Percentiles rank a stretch among this genome's conserved stretches.
Evolutionary conservation across 2,888 invertebrate species (phyloP).

Genomic region (Metacarcinus magister): DNA sequence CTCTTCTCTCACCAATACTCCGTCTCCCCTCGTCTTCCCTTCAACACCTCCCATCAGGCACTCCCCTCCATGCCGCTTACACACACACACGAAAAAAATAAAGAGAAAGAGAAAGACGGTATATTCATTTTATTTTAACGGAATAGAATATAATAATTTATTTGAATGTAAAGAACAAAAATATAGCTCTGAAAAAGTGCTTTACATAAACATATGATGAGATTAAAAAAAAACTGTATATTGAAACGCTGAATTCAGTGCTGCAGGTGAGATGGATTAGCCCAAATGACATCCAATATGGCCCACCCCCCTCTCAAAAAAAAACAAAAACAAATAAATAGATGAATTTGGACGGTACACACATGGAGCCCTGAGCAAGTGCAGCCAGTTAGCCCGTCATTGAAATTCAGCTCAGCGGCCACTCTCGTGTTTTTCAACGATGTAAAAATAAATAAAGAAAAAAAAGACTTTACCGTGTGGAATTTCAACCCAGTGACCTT

Average conservation of each 20-base stretch:
- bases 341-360: not conserved
- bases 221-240: not conserved
- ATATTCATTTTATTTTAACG: not conserved
- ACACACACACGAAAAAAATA: not conserved
- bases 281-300: not conserved
- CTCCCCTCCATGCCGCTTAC: not conserved
- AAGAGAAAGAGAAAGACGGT: no score
- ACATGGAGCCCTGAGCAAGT: not conserved
- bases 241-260: not conserved
- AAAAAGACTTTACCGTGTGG: constrained; percentile 43
- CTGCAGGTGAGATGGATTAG: not conserved
- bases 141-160: not conserved
- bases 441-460: constrained; percentile 32
- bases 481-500: constrained; percentile 71
- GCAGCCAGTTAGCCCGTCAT: constrained; percentile 37
- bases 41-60: constrained; percentile 31
- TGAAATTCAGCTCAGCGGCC: constrained; percentile 62
- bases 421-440: constrained; percentile 54
- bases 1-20: not conserved
- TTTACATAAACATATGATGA: no score
- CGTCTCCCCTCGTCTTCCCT: constrained; percentile 34
- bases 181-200: not conserved
- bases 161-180: not conserved
- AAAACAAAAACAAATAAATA: not conserved
- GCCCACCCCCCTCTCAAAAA: not conserved